Conservation (phyloP, 2,797 vertebrate genomes). For the Crenuchus spilurus region DNA sequence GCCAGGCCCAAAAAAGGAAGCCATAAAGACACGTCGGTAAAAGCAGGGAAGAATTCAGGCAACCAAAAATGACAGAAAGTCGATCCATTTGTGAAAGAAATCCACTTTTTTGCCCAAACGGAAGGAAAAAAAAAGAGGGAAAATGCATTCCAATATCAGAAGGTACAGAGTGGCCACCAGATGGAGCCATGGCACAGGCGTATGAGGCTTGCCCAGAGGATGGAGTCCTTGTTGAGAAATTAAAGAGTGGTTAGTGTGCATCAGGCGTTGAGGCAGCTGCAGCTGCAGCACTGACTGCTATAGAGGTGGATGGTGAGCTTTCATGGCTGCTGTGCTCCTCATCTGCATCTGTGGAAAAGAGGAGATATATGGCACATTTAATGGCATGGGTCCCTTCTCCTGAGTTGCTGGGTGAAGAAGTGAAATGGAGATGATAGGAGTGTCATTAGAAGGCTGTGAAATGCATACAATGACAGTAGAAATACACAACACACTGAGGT, state of each 20-base stretch:
- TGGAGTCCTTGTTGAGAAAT: slow-evolving; percentile 46
- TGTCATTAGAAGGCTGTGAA: background rate
- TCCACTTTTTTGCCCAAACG: background rate
- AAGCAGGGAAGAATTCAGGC: background rate
- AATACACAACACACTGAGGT: background rate
- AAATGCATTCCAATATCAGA: slow-evolving; percentile 14
- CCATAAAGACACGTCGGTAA: slow-evolving; percentile 12
- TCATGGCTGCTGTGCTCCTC: slow-evolving; percentile 57
- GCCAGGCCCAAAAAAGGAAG: slow-evolving; percentile 5
- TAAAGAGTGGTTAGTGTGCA: slow-evolving; percentile 53
- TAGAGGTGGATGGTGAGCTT: slow-evolving; percentile 52
- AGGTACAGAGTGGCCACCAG: slow-evolving; percentile 54
- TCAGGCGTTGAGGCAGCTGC: slow-evolving; percentile 53
- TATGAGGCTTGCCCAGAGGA: slow-evolving; percentile 36
- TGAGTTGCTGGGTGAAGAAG: slow-evolving; percentile 30
- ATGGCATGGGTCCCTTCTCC: slow-evolving; percentile 31
- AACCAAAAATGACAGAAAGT: slow-evolving; percentile 13
- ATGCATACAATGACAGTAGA: background rate
- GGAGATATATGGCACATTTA: slow-evolving; percentile 59
- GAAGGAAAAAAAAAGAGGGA: slow-evolving; percentile 5
- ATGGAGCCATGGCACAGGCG: slow-evolving; percentile 43
- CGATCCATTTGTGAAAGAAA: slow-evolving; percentile 7
- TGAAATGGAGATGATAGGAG: slow-evolving; percentile 18
- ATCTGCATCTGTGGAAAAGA: slow-evolving; percentile 61
- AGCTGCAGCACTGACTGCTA: slow-evolving; percentile 49